These are phyloP conservation scores for Coelinius sp. DNA, from an alignment of 2,888 invertebrate species.

Conservation along the genomic window DNA sequence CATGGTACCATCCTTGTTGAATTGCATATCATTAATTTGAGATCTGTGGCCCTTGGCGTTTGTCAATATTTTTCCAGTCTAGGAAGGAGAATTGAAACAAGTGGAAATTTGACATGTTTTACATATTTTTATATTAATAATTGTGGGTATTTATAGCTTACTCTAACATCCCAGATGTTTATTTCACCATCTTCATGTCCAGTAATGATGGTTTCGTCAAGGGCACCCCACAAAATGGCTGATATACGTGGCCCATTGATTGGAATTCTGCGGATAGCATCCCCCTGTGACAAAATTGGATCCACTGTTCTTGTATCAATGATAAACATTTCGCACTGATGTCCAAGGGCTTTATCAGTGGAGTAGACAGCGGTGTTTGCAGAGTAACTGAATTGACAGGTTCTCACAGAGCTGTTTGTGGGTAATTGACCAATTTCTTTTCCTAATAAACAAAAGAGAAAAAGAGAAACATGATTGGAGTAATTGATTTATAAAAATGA, in stretches of 20 bases:
- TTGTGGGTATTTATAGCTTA: constrained; percentile 62
- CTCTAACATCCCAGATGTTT: constrained; percentile 92
- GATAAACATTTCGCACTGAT: constrained; percentile 91
- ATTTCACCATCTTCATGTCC: constrained; percentile 96
- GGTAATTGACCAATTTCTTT: constrained; percentile 83
- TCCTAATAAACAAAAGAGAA: constrained; percentile 68
- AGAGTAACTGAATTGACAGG: constrained; percentile 93
- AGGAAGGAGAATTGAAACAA: constrained; percentile 54
- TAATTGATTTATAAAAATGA: background rate
- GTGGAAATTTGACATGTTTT: background rate
- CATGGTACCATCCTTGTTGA: constrained; percentile 93
- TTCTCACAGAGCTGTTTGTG: constrained; percentile 91
- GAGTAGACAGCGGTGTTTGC: constrained; percentile 93
- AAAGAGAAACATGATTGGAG: background rate
- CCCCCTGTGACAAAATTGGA: constrained; percentile 78
- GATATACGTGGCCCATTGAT: constrained; percentile 89
- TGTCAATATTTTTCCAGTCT: constrained; percentile 87
- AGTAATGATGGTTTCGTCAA: constrained; percentile 92
- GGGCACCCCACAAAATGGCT: constrained; percentile 92
- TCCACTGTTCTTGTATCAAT: constrained; percentile 86
- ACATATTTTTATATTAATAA: too few species aligned
- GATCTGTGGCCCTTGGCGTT: constrained; percentile 86
- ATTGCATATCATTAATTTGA: constrained; percentile 96
- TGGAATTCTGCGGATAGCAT: constrained; percentile 85
- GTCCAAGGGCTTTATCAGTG: constrained; percentile 93